phyloP scores from a whole-genome alignment of 37 sponge, comb jelly and placozoan genomes.

The Bolinopsis microptera region DNA sequence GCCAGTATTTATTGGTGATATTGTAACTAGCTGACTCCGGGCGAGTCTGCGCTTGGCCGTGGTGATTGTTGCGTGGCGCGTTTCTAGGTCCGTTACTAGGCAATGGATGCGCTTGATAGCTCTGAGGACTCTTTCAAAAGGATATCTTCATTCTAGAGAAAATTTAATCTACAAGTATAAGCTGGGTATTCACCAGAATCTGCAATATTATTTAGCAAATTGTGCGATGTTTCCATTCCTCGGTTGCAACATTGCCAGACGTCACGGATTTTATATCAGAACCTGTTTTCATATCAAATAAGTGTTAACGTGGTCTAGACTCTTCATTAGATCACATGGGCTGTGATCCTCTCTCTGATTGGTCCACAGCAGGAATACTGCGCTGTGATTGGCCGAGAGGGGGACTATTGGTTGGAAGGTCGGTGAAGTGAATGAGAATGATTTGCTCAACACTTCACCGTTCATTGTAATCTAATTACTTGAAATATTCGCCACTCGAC shows the following conservation, averaged over 20 bases:
- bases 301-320: conserved; percentile 39
- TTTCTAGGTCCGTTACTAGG: too few species aligned
- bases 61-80: too few species aligned
- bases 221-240: background rate
- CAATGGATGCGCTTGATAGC: too few species aligned
- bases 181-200: too few species aligned
- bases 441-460: background rate
- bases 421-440: background rate
- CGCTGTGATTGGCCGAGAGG: background rate
- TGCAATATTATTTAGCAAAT: background rate
- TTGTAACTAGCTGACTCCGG: too few species aligned
- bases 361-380: background rate
- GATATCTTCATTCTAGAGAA: too few species aligned
- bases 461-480: background rate
- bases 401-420: background rate
- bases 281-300: background rate
- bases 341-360: background rate
- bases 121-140: too few species aligned
- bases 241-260: background rate
- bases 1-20: too few species aligned
- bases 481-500: background rate
- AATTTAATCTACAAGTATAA: too few species aligned
- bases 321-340: background rate
- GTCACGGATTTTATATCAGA: background rate
- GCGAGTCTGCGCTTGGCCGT: too few species aligned